Percentiles rank a stretch among this genome's conserved stretches.
These are phyloP conservation scores for Lagodon rhomboides DNA, from an alignment of 2,797 vertebrate species.

Conservation along the genomic window DNA sequence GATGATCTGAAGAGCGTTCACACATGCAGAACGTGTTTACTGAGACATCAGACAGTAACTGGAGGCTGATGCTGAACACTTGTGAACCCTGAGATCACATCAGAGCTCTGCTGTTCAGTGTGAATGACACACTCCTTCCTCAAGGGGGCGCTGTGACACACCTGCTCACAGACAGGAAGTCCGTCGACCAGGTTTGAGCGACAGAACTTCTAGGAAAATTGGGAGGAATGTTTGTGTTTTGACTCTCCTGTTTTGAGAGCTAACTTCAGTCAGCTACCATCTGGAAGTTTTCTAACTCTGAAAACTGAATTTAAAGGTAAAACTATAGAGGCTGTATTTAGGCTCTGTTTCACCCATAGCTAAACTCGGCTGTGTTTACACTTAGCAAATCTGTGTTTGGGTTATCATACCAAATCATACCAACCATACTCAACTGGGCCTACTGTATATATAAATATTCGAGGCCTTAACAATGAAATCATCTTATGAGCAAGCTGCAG, in stretches of 20 bases:
- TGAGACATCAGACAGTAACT: not conserved
- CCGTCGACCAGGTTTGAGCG: no score
- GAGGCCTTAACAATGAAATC: not conserved
- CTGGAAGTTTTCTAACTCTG: not conserved
- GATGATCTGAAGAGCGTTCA: no score
- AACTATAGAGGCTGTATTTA: not conserved
- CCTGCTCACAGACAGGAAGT: not conserved
- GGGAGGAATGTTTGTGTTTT: not conserved
- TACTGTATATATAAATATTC: not conserved
- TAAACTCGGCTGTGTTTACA: not conserved
- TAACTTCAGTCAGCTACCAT: no score
- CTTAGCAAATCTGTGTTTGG: no score
- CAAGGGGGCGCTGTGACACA: conserved; percentile 19
- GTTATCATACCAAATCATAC: no score
- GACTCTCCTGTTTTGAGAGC: not conserved
- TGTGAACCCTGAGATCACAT: not conserved
- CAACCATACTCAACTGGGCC: no score
- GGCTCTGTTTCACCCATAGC: not conserved
- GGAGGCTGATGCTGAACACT: not conserved
- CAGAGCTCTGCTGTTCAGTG: no score
- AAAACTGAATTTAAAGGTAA: not conserved
- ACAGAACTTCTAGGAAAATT: no score
- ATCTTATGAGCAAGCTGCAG: not conserved
- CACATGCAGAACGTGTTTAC: no score
- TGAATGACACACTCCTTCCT: not conserved